Evolutionary conservation across 2,113 vertebrate species (phyloP), one percentile per base, ranked within the genome.

Genomic region (Oenanthe oenanthe): DNA sequence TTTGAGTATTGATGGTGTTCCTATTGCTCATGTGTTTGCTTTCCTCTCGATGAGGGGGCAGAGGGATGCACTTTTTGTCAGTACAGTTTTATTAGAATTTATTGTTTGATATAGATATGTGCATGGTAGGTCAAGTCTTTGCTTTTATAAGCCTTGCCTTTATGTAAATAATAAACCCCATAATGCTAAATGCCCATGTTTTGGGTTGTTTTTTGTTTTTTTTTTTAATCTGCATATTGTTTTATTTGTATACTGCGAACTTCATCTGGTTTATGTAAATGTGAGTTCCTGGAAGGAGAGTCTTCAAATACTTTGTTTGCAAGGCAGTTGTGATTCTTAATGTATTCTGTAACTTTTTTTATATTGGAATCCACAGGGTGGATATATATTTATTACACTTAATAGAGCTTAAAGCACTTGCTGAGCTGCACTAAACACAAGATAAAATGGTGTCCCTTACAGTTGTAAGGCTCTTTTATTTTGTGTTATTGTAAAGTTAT

Each of bases 341-440:
- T 56, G 5, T 79, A n/a, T 54, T 80, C 36, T 83, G 21, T 57
- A 20, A n/a, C 13, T 53, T 87, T 72, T 94, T 79, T 63, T 7
- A 15, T 34, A 32, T 67, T 65, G 18, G 12, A 36, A 80, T 85
- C 73, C 58, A 50, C 43, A 18, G 79, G 31, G 43, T 10, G 7
- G 31, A 19, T 92, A 13, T 58, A 2, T 83, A 50, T 85, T 91
- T 92, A 89, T 91, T 92, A 73, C 79, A 89, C 36, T 90, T 93
- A 81, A 53, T 71, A 38, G 61, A 75, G 57, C 57, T 92, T 80
- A 81, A 78, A 67, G 29, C 43, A 42, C 32, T 91, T 81, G 51
- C 68, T 60, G 61, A 75, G 76, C 54, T 72, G 65, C 36, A 13
- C 34, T 92, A 86, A 92, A 56, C 57, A 60, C 1, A 3, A 62